Evolutionary conservation across 2,113 vertebrate genomes (phyloP).

Genomic region (Ascaphus truei): DNA sequence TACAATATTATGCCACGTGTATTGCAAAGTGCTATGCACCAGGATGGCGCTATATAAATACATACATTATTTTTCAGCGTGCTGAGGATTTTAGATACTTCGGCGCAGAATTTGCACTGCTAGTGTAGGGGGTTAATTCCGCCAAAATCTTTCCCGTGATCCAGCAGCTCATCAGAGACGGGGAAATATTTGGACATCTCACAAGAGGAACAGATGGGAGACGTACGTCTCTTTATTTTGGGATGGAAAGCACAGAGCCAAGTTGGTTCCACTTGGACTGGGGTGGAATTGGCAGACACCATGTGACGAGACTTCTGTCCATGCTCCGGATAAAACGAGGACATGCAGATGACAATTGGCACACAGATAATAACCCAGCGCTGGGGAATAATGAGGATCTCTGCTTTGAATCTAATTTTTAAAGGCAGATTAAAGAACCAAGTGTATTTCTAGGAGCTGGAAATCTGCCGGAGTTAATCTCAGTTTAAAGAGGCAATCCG

Average conservation of each 20-base stretch:
- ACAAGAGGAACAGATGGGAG: conserved; percentile 22
- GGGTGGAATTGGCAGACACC: conserved; percentile 1
- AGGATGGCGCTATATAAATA: too few species aligned
- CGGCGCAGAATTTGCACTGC: too few species aligned
- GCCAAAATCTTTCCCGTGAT: too few species aligned
- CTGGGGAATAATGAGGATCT: background rate
- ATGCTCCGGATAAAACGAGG: background rate
- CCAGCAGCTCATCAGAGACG: background rate
- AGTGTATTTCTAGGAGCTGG: background rate
- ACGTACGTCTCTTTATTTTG: conserved; percentile 13
- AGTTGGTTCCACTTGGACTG: conserved; percentile 30
- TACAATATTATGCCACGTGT: too few species aligned
- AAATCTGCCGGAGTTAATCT: background rate
- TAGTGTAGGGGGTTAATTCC: too few species aligned
- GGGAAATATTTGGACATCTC: conserved; percentile 17
- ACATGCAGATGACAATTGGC: conserved; percentile 17
- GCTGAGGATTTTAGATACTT: too few species aligned
- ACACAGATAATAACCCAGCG: background rate
- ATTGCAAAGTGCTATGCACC: too few species aligned
- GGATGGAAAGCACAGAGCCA: background rate
- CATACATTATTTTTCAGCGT: too few species aligned
- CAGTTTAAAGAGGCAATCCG: too few species aligned
- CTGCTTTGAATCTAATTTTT: background rate
- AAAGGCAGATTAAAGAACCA: background rate
- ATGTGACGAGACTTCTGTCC: conserved; percentile 7